Conservation (phyloP, 2,888 invertebrate species). For the Leptopilina drosophilae region DNA sequence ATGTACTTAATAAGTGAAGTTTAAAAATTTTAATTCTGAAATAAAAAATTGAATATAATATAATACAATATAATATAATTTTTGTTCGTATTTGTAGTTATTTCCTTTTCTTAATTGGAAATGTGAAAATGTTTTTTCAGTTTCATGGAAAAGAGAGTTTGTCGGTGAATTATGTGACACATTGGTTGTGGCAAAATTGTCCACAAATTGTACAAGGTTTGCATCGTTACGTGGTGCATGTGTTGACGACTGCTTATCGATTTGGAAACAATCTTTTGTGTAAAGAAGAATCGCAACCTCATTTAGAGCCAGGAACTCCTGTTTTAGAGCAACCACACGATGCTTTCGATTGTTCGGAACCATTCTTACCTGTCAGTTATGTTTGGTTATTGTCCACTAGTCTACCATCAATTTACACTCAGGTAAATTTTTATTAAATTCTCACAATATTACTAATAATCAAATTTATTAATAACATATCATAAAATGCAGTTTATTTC, state of each 20-base stretch:
- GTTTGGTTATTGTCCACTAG: slow-evolving; percentile 86
- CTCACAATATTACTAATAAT: background rate
- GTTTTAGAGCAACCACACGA: slow-evolving; percentile 79
- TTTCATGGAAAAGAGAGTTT: slow-evolving; percentile 88
- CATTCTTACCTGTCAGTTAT: slow-evolving; percentile 81
- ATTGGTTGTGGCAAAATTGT: slow-evolving; percentile 89
- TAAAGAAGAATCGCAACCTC: slow-evolving; percentile 69
- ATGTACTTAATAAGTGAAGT: too few relatives aligned
- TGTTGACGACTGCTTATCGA: slow-evolving; percentile 80
- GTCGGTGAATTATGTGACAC: slow-evolving; percentile 86
- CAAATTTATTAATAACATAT: too few relatives aligned
- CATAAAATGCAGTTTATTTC: too few relatives aligned
- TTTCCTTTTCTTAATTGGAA: too few relatives aligned
- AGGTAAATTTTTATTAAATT: slow-evolving; percentile 67
- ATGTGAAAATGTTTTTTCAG: slow-evolving; percentile 62
- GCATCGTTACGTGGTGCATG: slow-evolving; percentile 84
- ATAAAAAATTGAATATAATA: too few relatives aligned
- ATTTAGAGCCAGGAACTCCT: slow-evolving; percentile 87
- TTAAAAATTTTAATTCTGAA: too few relatives aligned
- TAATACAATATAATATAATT: too few relatives aligned
- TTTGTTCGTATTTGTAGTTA: too few relatives aligned
- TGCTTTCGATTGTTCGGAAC: slow-evolving; percentile 65
- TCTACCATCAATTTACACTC: slow-evolving; percentile 78
- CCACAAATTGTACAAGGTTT: slow-evolving; percentile 87
- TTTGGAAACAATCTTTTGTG: slow-evolving; percentile 71